Base-by-base conservation (phyloP, 2,797 vertebrate species). In the Lepidocolaptes lacrymiger region DNA sequence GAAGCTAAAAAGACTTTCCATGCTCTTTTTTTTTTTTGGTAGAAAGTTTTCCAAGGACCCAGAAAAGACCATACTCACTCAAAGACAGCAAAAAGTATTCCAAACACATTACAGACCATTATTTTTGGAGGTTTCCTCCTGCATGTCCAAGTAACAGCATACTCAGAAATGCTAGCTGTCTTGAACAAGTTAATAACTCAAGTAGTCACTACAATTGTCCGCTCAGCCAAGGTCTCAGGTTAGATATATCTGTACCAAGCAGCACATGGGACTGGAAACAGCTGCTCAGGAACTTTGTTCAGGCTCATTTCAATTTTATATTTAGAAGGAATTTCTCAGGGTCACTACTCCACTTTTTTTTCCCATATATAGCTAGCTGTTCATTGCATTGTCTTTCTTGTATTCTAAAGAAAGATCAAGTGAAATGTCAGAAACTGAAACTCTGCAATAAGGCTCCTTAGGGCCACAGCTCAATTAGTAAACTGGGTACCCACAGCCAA, bases 321-420 rank as follows among this genome's bases (percentile, higher is more conserved):
- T 91, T 91, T 90, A 86, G 92, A 78, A 88, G 46, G 74, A 81
- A 84, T 81, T 91, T 91, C 89, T 92, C 77, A 82, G 44, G 71
- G 63, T 83, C 82, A 71, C 75, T 54, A 67, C 56, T 88, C 46
- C 48, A 82, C 9, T 56, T 63, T 91, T 91, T 88, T 51, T 56
- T 28, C 7, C 80, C 64, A 27, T 72, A 58, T 58, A 85, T 28
- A 91, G 92, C 51, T 61, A 69, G 82, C 28, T 93, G 62, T 19
- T 85, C 43, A 49, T 49, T 59, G 49, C 48, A 87, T 51, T 85
- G 82, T 85, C 82, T 93, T 26, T 78, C 59, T 59, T 54, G 43
- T 72, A 48, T 39, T 87, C 56, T 21, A 79, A 37, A 72, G 41
- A 68, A 89, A 82, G 55, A 91, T 20, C 87, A 76, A 72, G 41